Percentiles rank a stretch among this genome's conserved stretches.
These are phyloP conservation scores for Petrosia ficiformis DNA, from an alignment of 37 sponge, comb jelly and placozoan genomes.

Conservation along the genomic window DNA sequence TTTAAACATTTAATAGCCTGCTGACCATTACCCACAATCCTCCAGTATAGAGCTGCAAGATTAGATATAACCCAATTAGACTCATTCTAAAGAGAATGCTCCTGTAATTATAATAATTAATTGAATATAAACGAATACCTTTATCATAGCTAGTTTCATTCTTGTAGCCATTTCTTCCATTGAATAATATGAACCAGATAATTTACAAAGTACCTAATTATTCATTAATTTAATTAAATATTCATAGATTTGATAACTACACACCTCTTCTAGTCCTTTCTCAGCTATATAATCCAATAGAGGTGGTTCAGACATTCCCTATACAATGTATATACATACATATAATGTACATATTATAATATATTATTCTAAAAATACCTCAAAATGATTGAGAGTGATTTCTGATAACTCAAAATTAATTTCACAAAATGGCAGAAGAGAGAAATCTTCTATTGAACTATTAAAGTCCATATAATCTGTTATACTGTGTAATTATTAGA, in stretches of 20 bases:
- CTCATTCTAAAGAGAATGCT: constrained; percentile 25
- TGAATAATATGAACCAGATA: constrained; percentile 22
- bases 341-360: background rate
- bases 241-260: background rate
- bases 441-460: constrained; percentile 24
- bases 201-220: constrained; percentile 23
- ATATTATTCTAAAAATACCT: constrained; percentile 13
- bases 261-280: constrained; percentile 59
- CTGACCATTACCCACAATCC: constrained; percentile 66
- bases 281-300: constrained; percentile 46
- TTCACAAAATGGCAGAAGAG: constrained; percentile 45
- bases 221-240: background rate
- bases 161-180: constrained; percentile 70
- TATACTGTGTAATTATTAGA: constrained; percentile 23
- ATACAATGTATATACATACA: background rate
- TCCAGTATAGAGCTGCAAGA: constrained; percentile 85
- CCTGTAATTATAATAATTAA: too few species aligned
- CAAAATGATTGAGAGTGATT: constrained; percentile 48
- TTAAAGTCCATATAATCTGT: constrained; percentile 52
- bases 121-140: constrained; percentile 32
- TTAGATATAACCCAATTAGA: constrained; percentile 68
- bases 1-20: constrained; percentile 67
- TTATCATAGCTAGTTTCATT: constrained; percentile 59
- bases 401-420: constrained; percentile 24
- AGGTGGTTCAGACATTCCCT: constrained; percentile 58